Conservation (phyloP, 1,140 invertebrate genomes). For the Odontomachus brunneus region DNA sequence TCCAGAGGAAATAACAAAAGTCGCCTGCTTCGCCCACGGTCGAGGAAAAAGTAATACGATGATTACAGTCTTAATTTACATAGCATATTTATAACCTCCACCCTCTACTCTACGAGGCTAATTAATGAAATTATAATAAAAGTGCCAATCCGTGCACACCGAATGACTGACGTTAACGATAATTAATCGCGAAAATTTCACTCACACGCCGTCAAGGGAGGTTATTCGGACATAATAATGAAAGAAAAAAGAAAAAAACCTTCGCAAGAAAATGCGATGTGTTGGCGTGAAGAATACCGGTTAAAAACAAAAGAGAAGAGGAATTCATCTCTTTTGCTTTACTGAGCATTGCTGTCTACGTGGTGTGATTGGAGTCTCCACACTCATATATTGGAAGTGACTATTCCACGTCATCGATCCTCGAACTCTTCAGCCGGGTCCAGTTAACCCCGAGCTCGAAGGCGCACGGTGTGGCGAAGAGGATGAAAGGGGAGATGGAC, state of each 20-base stretch:
- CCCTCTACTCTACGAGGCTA: too few relatives aligned
- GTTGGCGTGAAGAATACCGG: not conserved
- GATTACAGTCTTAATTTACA: not conserved
- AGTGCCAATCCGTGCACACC: too few relatives aligned
- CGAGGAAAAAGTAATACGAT: not conserved
- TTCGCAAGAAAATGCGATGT: not conserved
- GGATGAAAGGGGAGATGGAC: not conserved
- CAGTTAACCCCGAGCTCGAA: slow-evolving; percentile 25
- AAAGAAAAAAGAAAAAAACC: too few relatives aligned
- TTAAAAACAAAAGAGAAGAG: too few relatives aligned
- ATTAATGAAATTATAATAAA: too few relatives aligned
- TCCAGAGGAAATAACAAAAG: not conserved
- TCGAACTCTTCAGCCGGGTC: slow-evolving; percentile 7
- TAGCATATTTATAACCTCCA: too few relatives aligned
- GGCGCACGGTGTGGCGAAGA: slow-evolving; percentile 10
- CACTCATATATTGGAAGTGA: slow-evolving; percentile 20
- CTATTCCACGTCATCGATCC: slow-evolving; percentile 27
- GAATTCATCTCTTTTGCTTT: not conserved
- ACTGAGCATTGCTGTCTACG: not conserved
- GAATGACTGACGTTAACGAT: too few relatives aligned
- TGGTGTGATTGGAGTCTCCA: slow-evolving; percentile 6
- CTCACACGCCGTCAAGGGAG: too few relatives aligned
- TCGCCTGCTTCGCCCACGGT: not conserved
- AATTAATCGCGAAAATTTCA: too few relatives aligned
- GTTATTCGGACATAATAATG: too few relatives aligned